Evolutionary conservation across 1,140 invertebrate species (phyloP).

Genomic region (Drosophila athabasca): DNA sequence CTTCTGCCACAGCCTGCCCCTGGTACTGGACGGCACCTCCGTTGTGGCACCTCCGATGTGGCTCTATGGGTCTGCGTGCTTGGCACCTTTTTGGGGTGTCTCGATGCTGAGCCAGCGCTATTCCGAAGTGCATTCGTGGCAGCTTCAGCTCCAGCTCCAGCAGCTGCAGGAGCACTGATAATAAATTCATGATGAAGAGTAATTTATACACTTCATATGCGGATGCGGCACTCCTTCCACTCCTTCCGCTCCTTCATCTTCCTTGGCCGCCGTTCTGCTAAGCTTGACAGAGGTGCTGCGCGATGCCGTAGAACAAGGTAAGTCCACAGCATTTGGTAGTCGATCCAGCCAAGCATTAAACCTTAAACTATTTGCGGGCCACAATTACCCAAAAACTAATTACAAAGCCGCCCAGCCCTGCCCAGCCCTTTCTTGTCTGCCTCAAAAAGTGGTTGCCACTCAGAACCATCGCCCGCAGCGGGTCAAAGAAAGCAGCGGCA

Average conservation of each 20-base stretch:
- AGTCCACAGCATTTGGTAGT: constrained; percentile 35
- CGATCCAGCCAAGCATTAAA: constrained; percentile 53
- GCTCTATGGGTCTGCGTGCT: constrained; percentile 27
- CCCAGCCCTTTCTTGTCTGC: neutral
- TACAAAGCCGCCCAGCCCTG: constrained; percentile 44
- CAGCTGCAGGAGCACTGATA: constrained; percentile 74
- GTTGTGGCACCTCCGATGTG: neutral
- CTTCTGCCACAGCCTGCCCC: neutral
- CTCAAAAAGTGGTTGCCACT: neutral
- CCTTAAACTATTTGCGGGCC: constrained; percentile 63
- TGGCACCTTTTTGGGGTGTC: constrained; percentile 38
- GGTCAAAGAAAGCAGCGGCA: constrained; percentile 25
- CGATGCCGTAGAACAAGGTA: constrained; percentile 31
- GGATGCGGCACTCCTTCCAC: constrained; percentile 13
- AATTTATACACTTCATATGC: constrained; percentile 81
- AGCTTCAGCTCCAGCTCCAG: constrained; percentile 48
- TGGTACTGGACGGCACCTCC: too few relatives aligned
- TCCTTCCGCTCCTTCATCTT: neutral
- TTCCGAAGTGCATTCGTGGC: constrained; percentile 66
- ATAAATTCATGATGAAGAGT: constrained; percentile 81
- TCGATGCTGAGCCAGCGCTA: constrained; percentile 71
- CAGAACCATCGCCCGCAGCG: neutral
- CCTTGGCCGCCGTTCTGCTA: constrained; percentile 28
- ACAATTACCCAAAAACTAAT: constrained; percentile 64
- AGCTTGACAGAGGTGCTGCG: constrained; percentile 50